Conservation (phyloP, 2,113 vertebrate genomes). For the Colinus virginianus region DNA sequence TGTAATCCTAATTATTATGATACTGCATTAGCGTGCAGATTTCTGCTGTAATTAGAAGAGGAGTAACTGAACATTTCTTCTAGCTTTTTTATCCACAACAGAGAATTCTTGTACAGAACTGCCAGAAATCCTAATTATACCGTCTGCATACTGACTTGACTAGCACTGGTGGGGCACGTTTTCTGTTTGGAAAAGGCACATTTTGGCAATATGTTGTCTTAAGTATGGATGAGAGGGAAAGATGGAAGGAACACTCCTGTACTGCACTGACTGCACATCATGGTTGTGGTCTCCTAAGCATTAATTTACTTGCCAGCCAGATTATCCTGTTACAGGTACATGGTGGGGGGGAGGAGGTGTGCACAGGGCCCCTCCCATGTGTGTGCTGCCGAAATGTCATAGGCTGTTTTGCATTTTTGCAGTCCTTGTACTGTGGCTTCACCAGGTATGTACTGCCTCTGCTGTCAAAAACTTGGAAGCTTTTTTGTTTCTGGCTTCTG, state of each 20-base stretch:
- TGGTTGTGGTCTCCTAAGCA: accelerated
- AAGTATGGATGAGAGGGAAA: not conserved
- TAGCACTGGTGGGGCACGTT: not conserved
- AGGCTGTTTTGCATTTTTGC: not conserved
- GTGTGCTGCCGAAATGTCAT: not conserved
- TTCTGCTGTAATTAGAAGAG: slow-evolving; percentile 21
- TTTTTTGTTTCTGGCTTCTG: not conserved
- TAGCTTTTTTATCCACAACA: not conserved
- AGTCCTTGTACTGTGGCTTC: not conserved
- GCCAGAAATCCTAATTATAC: not conserved
- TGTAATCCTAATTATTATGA: not conserved
- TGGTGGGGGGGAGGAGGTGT: not conserved
- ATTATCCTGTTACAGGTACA: accelerated
- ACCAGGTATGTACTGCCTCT: not conserved
- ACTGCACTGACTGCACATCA: not conserved
- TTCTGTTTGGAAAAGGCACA: not conserved
- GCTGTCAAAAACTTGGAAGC: not conserved
- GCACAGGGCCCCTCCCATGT: not conserved
- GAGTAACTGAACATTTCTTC: not conserved
- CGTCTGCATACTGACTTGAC: not conserved
- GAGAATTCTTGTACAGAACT: not conserved
- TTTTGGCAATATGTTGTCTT: not conserved
- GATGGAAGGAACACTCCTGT: not conserved
- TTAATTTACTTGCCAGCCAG: not conserved
- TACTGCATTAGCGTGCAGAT: not conserved